A percentile compares a stretch with the other conserved stretches of the same genome.
Evolutionary conservation across 2,797 vertebrate species (phyloP).

Genomic region (Pangasius macronema): DNA sequence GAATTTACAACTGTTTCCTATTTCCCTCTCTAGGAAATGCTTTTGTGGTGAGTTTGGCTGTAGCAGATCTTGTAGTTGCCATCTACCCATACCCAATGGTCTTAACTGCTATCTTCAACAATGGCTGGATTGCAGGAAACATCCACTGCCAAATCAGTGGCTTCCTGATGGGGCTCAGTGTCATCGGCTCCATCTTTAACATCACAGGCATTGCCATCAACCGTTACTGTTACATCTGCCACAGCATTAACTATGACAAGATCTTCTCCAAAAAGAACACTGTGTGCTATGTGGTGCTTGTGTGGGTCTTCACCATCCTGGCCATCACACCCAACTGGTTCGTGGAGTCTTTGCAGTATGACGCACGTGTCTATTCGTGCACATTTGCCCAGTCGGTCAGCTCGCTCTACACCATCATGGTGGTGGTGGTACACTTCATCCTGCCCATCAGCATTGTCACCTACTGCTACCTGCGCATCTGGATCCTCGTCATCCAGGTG

Average conservation of each 20-base stretch:
- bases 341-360: conserved; percentile 81
- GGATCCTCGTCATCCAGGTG: conserved; percentile 80
- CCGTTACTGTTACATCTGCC: conserved; percentile 87
- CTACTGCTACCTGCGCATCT: conserved; percentile 85
- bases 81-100: conserved; percentile 83
- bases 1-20: neutral
- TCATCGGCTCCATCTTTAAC: conserved; percentile 86
- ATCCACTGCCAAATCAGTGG: conserved; percentile 84
- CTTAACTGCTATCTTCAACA: conserved; percentile 79
- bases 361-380: conserved; percentile 83
- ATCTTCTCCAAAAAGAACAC: conserved; percentile 82
- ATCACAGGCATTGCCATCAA: conserved; percentile 85
- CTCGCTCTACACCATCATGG: conserved; percentile 80
- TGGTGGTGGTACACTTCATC: conserved; percentile 84
- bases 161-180: conserved; percentile 84
- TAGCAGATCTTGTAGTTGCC: conserved; percentile 82
- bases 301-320: conserved; percentile 79
- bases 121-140: conserved; percentile 81
- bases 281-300: conserved; percentile 77
- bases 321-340: conserved; percentile 84
- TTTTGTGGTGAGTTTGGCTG: conserved; percentile 83
- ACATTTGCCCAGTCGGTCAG: conserved; percentile 84
- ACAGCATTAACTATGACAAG: conserved; percentile 79
- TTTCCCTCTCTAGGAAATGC: conserved; percentile 74
- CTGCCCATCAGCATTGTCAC: conserved; percentile 80